Evolutionary conservation across 1,140 invertebrate species (phyloP).

Genomic region (Bombus superbus): DNA sequence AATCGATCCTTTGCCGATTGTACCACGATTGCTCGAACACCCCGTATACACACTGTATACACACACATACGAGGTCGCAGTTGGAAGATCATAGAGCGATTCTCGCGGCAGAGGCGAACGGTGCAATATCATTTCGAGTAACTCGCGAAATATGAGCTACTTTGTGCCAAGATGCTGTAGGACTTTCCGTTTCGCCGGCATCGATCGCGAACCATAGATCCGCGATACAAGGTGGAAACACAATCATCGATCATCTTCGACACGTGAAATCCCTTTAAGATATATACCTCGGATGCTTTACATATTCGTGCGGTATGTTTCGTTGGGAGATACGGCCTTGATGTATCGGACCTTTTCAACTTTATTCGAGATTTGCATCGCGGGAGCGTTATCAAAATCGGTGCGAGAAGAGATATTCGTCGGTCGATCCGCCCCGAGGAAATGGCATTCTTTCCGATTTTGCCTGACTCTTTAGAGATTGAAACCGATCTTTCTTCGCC

Average conservation of each 20-base stretch:
- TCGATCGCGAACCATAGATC: conserved; percentile 8
- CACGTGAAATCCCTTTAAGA: conserved; percentile 48
- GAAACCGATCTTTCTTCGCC: not conserved
- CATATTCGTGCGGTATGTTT: conserved; percentile 26
- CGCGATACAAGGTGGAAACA: conserved; percentile 1
- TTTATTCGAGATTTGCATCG: conserved; percentile 33
- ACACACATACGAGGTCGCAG: no score
- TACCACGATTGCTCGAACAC: not conserved
- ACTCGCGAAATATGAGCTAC: conserved; percentile 12
- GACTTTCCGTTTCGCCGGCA: conserved; percentile 27
- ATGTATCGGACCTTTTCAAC: conserved; percentile 32
- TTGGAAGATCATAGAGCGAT: not conserved
- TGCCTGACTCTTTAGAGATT: not conserved
- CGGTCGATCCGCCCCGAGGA: not conserved
- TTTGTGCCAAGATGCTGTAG: not conserved
- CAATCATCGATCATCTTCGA: conserved; percentile 55
- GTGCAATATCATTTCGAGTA: not conserved
- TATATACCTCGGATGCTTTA: conserved; percentile 37
- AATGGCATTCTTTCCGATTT: not conserved
- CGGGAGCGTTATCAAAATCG: not conserved
- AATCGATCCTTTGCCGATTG: no score
- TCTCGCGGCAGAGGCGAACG: not conserved
- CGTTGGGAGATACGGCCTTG: not conserved
- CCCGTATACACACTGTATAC: not conserved
- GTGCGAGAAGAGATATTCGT: not conserved